Evolutionary conservation across 2,797 vertebrate genomes (phyloP).

Genomic region (Artibeus jamaicensis): DNA sequence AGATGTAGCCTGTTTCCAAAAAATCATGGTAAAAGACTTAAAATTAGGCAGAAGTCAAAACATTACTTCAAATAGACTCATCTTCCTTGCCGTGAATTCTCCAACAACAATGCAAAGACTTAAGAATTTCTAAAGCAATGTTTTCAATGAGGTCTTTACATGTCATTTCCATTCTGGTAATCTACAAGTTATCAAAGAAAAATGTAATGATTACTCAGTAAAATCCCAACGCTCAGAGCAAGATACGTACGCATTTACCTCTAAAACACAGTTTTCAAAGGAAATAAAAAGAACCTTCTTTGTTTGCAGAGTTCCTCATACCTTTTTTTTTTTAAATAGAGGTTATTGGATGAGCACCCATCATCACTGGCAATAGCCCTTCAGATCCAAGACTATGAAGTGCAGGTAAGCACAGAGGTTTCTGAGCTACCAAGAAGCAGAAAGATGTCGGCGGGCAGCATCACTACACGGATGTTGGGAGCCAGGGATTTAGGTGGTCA

Average conservation of each 20-base stretch:
- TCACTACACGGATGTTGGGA: fast-evolving
- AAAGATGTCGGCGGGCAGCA: fast-evolving
- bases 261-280: neutral
- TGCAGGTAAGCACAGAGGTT: neutral
- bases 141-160: neutral
- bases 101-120: neutral
- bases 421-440: neutral
- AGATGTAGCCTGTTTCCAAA: neutral
- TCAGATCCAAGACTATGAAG: neutral
- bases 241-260: neutral
- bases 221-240: neutral
- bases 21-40: neutral
- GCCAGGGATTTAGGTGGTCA: neutral
- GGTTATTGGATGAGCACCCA: neutral
- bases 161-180: neutral
- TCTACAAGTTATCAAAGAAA: slow-evolving; percentile 18
- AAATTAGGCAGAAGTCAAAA: neutral
- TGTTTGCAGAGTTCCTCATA: fast-evolving
- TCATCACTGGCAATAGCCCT: neutral
- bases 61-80: neutral
- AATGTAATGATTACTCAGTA: neutral
- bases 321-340: neutral
- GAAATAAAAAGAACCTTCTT: neutral
- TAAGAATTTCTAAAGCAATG: neutral
- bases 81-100: neutral